A percentile compares a stretch with the other conserved stretches of the same genome.
Evolutionary conservation across 2,888 invertebrate genomes (phyloP).

Genomic region (Aradus depressus): DNA sequence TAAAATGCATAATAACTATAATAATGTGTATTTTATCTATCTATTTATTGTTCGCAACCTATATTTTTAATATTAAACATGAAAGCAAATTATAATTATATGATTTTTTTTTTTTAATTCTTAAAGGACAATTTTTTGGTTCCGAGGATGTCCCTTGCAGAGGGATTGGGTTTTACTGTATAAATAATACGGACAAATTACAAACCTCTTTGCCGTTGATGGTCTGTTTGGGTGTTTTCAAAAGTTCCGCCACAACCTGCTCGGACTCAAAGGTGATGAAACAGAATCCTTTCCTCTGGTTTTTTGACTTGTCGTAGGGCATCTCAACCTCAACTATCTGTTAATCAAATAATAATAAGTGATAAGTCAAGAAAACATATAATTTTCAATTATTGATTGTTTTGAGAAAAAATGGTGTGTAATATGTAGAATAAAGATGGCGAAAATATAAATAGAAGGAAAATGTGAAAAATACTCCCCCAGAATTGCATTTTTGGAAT

Average conservation of each 20-base stretch:
- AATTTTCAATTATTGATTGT: background rate
- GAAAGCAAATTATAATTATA: no score
- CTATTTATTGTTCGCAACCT: no score
- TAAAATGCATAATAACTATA: no score
- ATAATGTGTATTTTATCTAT: no score
- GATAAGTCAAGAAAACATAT: background rate
- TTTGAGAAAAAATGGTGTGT: no score
- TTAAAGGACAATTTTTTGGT: background rate
- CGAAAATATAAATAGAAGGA: no score
- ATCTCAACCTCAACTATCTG: conserved; percentile 92
- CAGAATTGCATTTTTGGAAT: no score
- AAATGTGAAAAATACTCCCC: no score
- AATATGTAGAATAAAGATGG: no score
- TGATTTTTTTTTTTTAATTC: no score
- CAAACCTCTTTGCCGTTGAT: conserved; percentile 82
- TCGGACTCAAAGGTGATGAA: conserved; percentile 96
- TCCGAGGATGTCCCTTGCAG: background rate
- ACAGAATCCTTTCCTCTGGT: conserved; percentile 92
- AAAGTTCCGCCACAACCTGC: conserved; percentile 80
- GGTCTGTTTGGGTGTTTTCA: conserved; percentile 85
- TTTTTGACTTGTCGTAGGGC: conserved; percentile 95
- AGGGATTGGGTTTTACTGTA: background rate
- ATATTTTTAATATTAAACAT: no score
- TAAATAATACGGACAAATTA: conserved; percentile 6
- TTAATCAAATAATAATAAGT: conserved; percentile 32